phyloP scores from a whole-genome alignment of 2,888 invertebrate genomes.

The Eristalinus sepulchralis region DNA sequence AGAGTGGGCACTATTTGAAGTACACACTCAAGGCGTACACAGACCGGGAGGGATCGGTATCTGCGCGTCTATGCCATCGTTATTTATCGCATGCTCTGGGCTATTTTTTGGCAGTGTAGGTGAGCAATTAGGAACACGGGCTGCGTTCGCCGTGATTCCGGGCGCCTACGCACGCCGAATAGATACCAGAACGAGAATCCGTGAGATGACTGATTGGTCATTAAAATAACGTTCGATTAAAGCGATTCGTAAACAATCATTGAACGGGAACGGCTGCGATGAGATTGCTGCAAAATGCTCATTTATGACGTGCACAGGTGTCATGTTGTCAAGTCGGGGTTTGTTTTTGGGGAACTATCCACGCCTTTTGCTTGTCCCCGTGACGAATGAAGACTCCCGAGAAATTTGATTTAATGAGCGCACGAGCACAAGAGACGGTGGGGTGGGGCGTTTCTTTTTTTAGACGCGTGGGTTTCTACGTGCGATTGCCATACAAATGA shows the following conservation, averaged over 20 bases:
- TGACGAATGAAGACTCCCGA: neutral
- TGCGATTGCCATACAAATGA: neutral
- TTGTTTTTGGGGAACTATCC: neutral
- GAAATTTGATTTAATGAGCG: neutral
- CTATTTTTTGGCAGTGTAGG: neutral
- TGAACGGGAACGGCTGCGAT: neutral
- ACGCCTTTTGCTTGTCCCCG: neutral
- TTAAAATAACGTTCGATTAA: constrained; percentile 29
- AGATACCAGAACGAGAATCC: neutral
- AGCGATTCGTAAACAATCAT: constrained; percentile 26
- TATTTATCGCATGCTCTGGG: neutral
- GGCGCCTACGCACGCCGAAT: neutral
- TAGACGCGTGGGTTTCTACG: neutral
- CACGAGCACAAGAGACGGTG: neutral
- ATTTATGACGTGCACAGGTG: neutral
- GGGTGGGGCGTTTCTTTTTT: neutral
- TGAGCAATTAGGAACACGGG: neutral
- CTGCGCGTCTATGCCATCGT: neutral
- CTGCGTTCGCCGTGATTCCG: neutral
- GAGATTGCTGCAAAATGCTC: neutral
- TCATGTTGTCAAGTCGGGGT: neutral
- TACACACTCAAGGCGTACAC: neutral
- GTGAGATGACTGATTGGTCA: constrained; percentile 41
- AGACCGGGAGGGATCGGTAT: neutral
- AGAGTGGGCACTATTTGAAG: neutral